Conservation (phyloP, 2,888 invertebrate genomes). For the Hyposoter dolosus region DNA sequence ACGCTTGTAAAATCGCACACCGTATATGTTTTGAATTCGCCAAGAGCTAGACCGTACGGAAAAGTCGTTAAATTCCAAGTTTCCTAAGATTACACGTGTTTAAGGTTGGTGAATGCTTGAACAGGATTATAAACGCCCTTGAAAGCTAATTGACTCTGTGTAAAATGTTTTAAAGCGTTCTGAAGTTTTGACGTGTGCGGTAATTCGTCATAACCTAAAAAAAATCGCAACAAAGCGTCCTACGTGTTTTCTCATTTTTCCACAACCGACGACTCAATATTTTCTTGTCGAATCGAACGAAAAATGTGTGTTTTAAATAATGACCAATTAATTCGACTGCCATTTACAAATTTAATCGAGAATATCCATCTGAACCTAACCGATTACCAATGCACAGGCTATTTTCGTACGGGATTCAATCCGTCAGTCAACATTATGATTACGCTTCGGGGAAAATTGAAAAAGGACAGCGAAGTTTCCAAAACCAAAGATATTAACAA, state of each 20-base stretch:
- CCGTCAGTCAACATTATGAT: slow-evolving; percentile 86
- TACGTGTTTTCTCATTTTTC: not conserved
- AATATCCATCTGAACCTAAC: not conserved
- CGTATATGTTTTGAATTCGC: slow-evolving; percentile 58
- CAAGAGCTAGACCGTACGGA: not conserved
- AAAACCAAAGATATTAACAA: slow-evolving; percentile 82
- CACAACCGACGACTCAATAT: too few species aligned
- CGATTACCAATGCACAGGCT: slow-evolving; percentile 15
- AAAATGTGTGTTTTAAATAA: not conserved
- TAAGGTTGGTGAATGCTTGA: slow-evolving; percentile 29
- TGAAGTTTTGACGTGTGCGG: not conserved
- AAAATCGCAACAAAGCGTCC: slow-evolving; percentile 11
- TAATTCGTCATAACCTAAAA: slow-evolving; percentile 49
- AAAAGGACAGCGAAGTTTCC: slow-evolving; percentile 87
- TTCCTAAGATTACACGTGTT: not conserved
- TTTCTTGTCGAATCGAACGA: not conserved
- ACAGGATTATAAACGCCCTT: slow-evolving; percentile 10
- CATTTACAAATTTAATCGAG: not conserved
- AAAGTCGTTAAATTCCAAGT: slow-evolving; percentile 9
- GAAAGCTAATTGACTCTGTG: slow-evolving; percentile 8
- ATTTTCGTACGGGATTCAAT: slow-evolving; percentile 45
- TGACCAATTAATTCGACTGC: not conserved
- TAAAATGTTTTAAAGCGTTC: not conserved
- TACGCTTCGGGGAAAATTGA: slow-evolving; percentile 90
- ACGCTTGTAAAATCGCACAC: slow-evolving; percentile 47